Base-by-base conservation (phyloP, 2,888 invertebrate genomes). In the Orthosia cruda region DNA sequence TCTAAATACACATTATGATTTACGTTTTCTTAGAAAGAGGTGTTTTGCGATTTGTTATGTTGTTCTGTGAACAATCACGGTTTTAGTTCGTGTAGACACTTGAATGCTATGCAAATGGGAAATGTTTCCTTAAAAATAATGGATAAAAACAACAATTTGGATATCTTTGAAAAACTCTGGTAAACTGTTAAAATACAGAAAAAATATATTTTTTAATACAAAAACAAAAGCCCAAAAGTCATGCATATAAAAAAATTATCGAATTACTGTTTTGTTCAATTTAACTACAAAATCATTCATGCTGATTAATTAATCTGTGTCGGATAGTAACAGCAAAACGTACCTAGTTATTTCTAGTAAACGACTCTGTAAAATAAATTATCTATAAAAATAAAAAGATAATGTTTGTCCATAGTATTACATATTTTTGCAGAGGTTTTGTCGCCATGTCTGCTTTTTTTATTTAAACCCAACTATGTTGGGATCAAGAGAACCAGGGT, bases 351-450 rank as follows among this genome's bases (percentile, higher is more conserved):
- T 16, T 62, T 20, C 45, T 18, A 52, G 67, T 59, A 67, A 59
- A 75, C 11, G 7, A n/a, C 32, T 9, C 71, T 83, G 74, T 72
- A 40, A 74, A 77, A 83, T n/a, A 45, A 80, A 83, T 80, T 83
- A 83, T 65, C 69, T 59, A 67, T 55, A 54, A 54, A 47, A 20
- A 70, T 57, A 66, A 71, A 57, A 71, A 69, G 5, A 20, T 58
- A 55, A 62, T 15, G 9, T 20, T 65, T 61, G 50, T 62, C 23
- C 45, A 63, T 65, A 79, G 73, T 73, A 63, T 71, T 52, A 40
- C 69, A 23, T n/a, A 76, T 61, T 63, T 75, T 76, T 69, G 65
- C 76, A 83, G 71, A 76, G 80, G 73, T 83, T 80, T n/a, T 13
- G 69, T 61, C 54, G 71, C 54, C 58, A 59, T 71, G 18, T 15